phyloP scores from a whole-genome alignment of 2,113 vertebrate species.

The Takifugu bimaculatus region DNA sequence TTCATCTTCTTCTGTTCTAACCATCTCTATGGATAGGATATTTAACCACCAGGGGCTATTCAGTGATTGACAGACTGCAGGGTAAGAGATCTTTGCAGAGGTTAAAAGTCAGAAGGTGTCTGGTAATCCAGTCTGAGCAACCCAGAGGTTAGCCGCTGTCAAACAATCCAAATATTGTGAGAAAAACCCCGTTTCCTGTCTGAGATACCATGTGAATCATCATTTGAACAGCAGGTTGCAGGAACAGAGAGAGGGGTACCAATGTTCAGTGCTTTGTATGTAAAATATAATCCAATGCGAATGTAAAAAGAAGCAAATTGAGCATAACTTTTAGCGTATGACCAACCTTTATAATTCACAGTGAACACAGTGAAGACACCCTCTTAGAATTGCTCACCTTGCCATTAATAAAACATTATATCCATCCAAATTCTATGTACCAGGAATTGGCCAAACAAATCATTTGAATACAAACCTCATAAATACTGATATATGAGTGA shows the following conservation, averaged over 20 bases:
- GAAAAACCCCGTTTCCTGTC: slow-evolving; percentile 17
- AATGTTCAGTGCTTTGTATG: too few species aligned
- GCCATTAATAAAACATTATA: too few species aligned
- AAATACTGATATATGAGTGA: slow-evolving; percentile 5
- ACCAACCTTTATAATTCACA: too few species aligned
- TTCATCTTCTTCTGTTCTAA: too few species aligned
- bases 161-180: slow-evolving; percentile 31
- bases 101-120: slow-evolving; percentile 27
- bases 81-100: slow-evolving; percentile 10
- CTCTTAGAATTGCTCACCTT: too few species aligned
- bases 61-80: slow-evolving; percentile 24
- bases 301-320: too few species aligned
- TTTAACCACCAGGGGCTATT: slow-evolving; percentile 7
- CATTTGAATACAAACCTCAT: background rate
- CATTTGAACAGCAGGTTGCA: too few species aligned
- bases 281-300: too few species aligned
- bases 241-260: too few species aligned
- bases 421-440: background rate
- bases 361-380: too few species aligned
- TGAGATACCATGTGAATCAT: background rate
- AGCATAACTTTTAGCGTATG: too few species aligned
- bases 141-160: slow-evolving; percentile 17
- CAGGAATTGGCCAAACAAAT: slow-evolving; percentile 1
- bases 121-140: slow-evolving; percentile 17
- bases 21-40: slow-evolving; percentile 1